Evolutionary conservation across 2,113 vertebrate species (phyloP).

Genomic region (Gnathonemus echidnorhynchus): DNA sequence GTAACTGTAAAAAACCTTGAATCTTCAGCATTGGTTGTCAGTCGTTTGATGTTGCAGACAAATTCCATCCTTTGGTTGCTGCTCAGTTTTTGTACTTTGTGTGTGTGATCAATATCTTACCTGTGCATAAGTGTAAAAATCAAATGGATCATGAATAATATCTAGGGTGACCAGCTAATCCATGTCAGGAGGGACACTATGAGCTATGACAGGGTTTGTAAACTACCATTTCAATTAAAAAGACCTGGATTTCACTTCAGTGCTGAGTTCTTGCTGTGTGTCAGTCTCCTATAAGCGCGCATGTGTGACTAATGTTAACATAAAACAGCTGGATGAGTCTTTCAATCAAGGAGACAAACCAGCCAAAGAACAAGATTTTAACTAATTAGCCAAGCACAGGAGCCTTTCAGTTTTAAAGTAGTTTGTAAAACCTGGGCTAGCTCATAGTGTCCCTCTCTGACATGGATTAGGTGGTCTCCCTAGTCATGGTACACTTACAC

Average conservation of each 20-base stretch:
- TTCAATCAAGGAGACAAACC: neutral
- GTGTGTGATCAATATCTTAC: neutral
- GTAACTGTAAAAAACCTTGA: neutral
- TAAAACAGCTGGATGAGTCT: neutral
- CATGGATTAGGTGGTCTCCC: no score
- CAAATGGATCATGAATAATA: neutral
- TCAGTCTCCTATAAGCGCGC: neutral
- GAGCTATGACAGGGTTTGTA: neutral
- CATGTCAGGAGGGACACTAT: neutral
- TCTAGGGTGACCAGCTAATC: neutral
- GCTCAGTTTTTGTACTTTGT: neutral
- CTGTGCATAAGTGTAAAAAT: neutral
- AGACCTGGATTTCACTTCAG: neutral
- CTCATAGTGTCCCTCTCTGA: neutral
- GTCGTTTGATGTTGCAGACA: neutral
- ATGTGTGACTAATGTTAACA: neutral
- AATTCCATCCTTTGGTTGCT: neutral
- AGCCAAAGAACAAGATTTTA: neutral
- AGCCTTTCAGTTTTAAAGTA: neutral
- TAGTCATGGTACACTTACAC: no score
- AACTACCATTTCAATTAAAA: neutral
- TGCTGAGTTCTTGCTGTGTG: neutral
- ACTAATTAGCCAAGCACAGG: neutral
- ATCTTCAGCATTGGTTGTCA: neutral
- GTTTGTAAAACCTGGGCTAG: neutral